phyloP scores from a whole-genome alignment of 1,140 invertebrate species.

The Drosophila nasuta region DNA sequence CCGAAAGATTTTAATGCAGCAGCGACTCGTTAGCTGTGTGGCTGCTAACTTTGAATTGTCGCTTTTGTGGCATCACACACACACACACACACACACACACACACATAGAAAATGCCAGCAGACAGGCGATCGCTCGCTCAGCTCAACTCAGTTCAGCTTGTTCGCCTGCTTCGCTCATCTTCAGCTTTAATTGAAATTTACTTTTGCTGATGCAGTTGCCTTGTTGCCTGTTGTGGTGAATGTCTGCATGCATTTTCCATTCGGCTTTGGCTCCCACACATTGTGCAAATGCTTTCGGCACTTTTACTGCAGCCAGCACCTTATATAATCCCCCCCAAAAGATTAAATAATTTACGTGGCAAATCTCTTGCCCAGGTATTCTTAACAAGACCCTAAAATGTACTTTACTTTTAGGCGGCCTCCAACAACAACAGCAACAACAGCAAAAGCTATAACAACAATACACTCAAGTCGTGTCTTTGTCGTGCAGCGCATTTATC shows the following conservation, averaged over 20 bases:
- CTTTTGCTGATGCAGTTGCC: slow-evolving; percentile 45
- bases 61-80: slow-evolving; percentile 42
- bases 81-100: too few species aligned
- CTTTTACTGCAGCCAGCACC: slow-evolving; percentile 59
- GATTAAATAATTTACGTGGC: slow-evolving; percentile 76
- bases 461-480: slow-evolving; percentile 68
- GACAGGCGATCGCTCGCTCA: slow-evolving; percentile 48
- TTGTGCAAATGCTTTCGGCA: slow-evolving; percentile 81
- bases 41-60: slow-evolving; percentile 23
- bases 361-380: slow-evolving; percentile 52
- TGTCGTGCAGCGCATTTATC: slow-evolving; percentile 66
- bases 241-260: slow-evolving; percentile 76
- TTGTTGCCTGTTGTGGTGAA: slow-evolving; percentile 45
- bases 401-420: neutral
- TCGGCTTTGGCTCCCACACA: slow-evolving; percentile 75
- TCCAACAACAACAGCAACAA: neutral
- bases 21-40: slow-evolving; percentile 61
- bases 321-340: slow-evolving; percentile 76
- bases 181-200: slow-evolving; percentile 81
- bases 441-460: neutral
- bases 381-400: slow-evolving; percentile 42
- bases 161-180: slow-evolving; percentile 65
- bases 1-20: neutral
- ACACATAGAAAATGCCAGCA: slow-evolving; percentile 37
- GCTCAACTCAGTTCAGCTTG: slow-evolving; percentile 69